These are phyloP conservation scores for Drosophila pseudoananassae DNA, from an alignment of 1,140 invertebrate genomes.

Conservation along the genomic window DNA sequence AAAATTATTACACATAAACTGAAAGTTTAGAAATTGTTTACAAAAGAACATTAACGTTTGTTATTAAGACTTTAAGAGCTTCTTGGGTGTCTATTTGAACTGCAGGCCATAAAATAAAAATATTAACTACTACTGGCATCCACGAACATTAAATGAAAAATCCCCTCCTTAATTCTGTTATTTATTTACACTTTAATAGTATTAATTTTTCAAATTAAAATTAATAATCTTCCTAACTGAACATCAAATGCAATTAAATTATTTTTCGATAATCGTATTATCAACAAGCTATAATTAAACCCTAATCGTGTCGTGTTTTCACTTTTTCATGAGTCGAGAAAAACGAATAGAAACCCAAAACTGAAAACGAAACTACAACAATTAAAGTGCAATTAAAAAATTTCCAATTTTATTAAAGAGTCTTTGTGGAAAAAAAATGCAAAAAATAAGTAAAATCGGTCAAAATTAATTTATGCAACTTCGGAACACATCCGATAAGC, in stretches of 20 bases:
- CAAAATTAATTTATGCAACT: slow-evolving; percentile 74
- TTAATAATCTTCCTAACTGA: slow-evolving; percentile 2
- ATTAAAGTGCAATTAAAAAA: slow-evolving; percentile 76
- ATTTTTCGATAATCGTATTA: slow-evolving; percentile 61
- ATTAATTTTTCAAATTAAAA: background rate
- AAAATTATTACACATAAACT: background rate
- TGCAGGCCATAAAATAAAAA: no score
- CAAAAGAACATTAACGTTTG: no score
- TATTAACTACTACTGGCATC: no score
- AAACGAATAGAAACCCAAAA: slow-evolving; percentile 39
- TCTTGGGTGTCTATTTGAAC: no score
- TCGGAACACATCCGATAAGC: slow-evolving; percentile 43
- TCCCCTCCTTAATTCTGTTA: no score
- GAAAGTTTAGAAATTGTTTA: no score
- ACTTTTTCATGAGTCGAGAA: slow-evolving; percentile 55
- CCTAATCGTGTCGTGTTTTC: slow-evolving; percentile 68
- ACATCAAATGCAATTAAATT: slow-evolving; percentile 17
- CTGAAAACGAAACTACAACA: slow-evolving; percentile 56
- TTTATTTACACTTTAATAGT: no score
- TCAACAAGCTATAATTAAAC: slow-evolving; percentile 64
- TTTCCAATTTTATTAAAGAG: slow-evolving; percentile 48
- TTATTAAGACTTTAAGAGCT: no score
- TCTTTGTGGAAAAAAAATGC: slow-evolving; percentile 28
- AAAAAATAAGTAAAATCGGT: slow-evolving; percentile 38
- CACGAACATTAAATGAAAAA: no score